These are phyloP conservation scores for Mastomys natalensis DNA, from an alignment of 2,113 vertebrate genomes.

Conservation along the genomic window DNA sequence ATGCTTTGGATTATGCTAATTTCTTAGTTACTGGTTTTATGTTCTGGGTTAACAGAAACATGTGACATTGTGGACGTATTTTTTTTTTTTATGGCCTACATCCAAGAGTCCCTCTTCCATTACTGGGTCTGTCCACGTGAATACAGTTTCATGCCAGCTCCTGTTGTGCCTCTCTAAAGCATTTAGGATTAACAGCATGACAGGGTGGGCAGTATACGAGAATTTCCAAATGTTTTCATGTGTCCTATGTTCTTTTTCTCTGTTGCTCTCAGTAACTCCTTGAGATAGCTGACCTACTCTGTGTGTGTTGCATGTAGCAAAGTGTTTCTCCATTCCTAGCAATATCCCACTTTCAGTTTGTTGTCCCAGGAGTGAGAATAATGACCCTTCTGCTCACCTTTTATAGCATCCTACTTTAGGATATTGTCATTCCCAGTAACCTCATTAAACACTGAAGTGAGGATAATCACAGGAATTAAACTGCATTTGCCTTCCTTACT, in stretches of 20 bases:
- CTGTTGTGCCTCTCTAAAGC: neutral
- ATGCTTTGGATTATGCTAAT: neutral
- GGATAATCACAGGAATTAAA: no score
- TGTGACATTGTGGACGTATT: neutral
- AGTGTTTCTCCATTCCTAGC: neutral
- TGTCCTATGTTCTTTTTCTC: neutral
- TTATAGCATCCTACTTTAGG: neutral
- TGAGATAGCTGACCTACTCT: neutral
- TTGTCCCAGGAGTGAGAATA: neutral
- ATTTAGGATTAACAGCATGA: neutral
- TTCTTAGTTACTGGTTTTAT: neutral
- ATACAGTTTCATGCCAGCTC: neutral
- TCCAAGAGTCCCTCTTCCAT: neutral
- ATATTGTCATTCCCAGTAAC: neutral
- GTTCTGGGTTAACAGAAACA: neutral
- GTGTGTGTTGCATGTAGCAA: neutral
- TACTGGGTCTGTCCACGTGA: neutral
- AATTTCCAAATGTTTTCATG: neutral
- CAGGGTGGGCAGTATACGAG: rapidly evolving
- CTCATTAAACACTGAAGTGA: neutral
- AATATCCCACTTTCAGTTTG: neutral
- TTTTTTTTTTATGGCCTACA: neutral
- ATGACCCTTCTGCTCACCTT: neutral
- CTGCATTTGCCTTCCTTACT: neutral
- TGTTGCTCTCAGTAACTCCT: neutral